Conservation (phyloP, 2,113 vertebrate species). For the human (Homo sapiens) region GRCh38 chrX:96567001-96567500, state of each 20-base stretch:
- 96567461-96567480: not conserved
- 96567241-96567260: constrained; percentile 39
- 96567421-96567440: not conserved
- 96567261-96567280: constrained; percentile 44
- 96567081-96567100: constrained; percentile 24
- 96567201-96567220: constrained; percentile 41
- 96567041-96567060: not conserved
- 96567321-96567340: constrained; percentile 36
- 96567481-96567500: not conserved
- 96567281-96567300: constrained; percentile 36
- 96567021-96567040: not conserved
- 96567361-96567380: not conserved
- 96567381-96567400: not conserved
- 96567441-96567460: not conserved
- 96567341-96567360: not conserved
- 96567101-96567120: constrained; percentile 25
- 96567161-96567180: constrained; percentile 35
- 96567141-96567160: constrained; percentile 59
- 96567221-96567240: constrained; percentile 43
- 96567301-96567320: constrained; percentile 17
- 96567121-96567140: constrained; percentile 63
- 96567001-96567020: constrained; percentile 30
- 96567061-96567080: not conserved
- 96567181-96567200: constrained; percentile 59
- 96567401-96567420: not conserved